Evolutionary conservation across 2,888 invertebrate genomes (phyloP), one percentile per base, ranked within the genome.

Genomic region (Matsumyia berberina): DNA sequence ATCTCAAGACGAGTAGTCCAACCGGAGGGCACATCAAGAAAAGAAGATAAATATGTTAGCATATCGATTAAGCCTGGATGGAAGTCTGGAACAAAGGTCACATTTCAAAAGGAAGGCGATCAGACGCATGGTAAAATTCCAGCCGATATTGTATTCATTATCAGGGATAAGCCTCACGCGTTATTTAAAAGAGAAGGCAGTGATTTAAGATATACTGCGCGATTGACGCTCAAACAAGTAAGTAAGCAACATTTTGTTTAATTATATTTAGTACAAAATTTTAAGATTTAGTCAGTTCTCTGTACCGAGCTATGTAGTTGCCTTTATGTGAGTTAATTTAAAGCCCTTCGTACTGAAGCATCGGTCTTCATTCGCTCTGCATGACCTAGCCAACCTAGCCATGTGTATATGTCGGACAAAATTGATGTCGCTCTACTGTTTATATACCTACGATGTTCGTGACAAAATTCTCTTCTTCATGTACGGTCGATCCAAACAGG

Each of bases 31-130:
- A 94, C 95, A 2, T 94, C 96, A 0, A 95, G 95, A 89, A 96
- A 96, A 89, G 98, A 99, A 91, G 99, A 99, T 90, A 99, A 99
- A 93, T 97, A 98, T 49, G 93, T 97, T 57, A 97, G 97, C 15
- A 97, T 99, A 89, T 97, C 98, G 88, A 96, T 99, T 8, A 98
- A 98, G 91, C 98, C 98, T 0, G 99, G 99, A 31, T 99, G 99
- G 99, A 99, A 99, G 92, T 96, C 98, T 2, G 99, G 99, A 53
- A 99, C 99, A 0, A 98, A 98, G 93, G 98, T 99, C 87, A 99
- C 99, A 87, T 99, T 99, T 94, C 98, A 98, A 91, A 96, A 97
- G 89, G 99, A 99, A 92, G 99, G 99, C 35, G 99, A 99, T 91
- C 98, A 98, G 90, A 95, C 95, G 53, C 95, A 97, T 60, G 96